Percentiles rank a stretch among this genome's conserved stretches.
Conservation (phyloP, 2,113 vertebrate genomes). For the Lates calcarifer region DNA sequence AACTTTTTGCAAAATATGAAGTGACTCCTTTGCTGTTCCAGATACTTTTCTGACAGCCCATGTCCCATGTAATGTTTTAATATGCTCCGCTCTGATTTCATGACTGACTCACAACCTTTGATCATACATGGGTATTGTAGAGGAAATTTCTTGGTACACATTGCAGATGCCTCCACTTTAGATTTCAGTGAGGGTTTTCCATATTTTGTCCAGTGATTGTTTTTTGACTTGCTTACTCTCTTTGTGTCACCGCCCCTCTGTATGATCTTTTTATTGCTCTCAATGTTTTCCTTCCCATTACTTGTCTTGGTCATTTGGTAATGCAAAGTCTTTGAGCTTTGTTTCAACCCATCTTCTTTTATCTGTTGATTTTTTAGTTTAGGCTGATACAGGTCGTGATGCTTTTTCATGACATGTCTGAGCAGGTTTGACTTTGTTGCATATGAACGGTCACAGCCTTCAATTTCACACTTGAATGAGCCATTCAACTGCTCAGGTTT, state of each 20-base stretch:
- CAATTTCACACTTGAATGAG: conserved; percentile 92
- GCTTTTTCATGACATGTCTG: conserved; percentile 95
- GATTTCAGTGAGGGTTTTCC: conserved; percentile 89
- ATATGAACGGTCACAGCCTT: conserved; percentile 95
- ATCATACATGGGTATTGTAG: conserved; percentile 98
- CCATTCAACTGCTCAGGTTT: conserved; percentile 86
- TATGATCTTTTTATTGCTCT: conserved; percentile 86
- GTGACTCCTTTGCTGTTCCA: conserved; percentile 91
- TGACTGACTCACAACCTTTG: conserved; percentile 93
- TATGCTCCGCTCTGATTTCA: conserved; percentile 92
- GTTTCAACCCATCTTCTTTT: conserved; percentile 87
- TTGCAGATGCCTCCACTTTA: conserved; percentile 89
- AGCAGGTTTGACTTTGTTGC: conserved; percentile 95
- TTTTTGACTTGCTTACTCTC: conserved; percentile 59
- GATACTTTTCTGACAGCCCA: conserved; percentile 93
- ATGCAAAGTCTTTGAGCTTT: conserved; percentile 83
- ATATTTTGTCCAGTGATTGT: conserved; percentile 81
- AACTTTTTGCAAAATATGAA: conserved; percentile 93
- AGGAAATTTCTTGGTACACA: conserved; percentile 91
- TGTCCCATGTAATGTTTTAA: conserved; percentile 96
- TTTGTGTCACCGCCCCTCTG: conserved; percentile 69
- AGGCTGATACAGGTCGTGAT: conserved; percentile 91
- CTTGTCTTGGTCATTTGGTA: conserved; percentile 84
- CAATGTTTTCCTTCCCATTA: conserved; percentile 88
- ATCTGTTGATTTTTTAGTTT: conserved; percentile 89